A percentile compares a stretch with the other conserved stretches of the same genome.
These are phyloP conservation scores for Caenorhabditis sulstoni DNA, from an alignment of 2,888 invertebrate genomes.

Conservation along the genomic window DNA sequence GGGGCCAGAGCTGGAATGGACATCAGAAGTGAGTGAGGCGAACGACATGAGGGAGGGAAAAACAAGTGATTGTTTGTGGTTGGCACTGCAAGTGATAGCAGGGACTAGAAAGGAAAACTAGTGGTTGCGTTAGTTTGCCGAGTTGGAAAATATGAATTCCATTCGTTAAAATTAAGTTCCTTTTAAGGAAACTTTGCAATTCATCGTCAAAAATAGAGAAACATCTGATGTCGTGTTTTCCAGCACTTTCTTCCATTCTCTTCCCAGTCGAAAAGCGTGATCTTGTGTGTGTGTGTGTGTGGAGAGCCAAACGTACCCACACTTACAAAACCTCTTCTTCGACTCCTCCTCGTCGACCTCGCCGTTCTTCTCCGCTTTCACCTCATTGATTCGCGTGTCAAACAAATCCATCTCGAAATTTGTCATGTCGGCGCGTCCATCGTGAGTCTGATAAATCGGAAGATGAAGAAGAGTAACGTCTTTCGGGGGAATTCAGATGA, in stretches of 20 bases:
- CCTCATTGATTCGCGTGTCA: slow-evolving; percentile 73
- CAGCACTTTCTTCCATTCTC: background rate
- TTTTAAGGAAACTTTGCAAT: too few relatives aligned
- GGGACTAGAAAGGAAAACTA: background rate
- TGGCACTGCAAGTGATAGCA: background rate
- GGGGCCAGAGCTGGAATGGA: slow-evolving; percentile 45
- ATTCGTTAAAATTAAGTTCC: too few relatives aligned
- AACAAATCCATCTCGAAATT: slow-evolving; percentile 79
- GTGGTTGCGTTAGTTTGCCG: too few relatives aligned
- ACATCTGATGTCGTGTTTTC: too few relatives aligned
- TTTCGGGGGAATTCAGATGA: background rate
- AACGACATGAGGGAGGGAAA: background rate
- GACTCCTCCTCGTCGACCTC: slow-evolving; percentile 66
- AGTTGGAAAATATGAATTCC: too few relatives aligned
- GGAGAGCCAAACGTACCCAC: slow-evolving; percentile 45
- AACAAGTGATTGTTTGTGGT: background rate
- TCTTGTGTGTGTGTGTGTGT: too few relatives aligned
- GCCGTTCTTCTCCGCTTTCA: slow-evolving; percentile 62
- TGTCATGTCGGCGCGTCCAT: slow-evolving; percentile 79
- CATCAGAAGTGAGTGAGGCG: background rate
- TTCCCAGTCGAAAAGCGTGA: slow-evolving; percentile 1
- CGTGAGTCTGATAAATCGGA: slow-evolving; percentile 69
- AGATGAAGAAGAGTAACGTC: too few relatives aligned
- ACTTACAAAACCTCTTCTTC: slow-evolving; percentile 65
- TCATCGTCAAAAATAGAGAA: too few relatives aligned